A percentile compares a stretch with the other conserved stretches of the same genome.
Conservation (phyloP, 2,113 vertebrate species). For the Thryonomys swinderianus region DNA sequence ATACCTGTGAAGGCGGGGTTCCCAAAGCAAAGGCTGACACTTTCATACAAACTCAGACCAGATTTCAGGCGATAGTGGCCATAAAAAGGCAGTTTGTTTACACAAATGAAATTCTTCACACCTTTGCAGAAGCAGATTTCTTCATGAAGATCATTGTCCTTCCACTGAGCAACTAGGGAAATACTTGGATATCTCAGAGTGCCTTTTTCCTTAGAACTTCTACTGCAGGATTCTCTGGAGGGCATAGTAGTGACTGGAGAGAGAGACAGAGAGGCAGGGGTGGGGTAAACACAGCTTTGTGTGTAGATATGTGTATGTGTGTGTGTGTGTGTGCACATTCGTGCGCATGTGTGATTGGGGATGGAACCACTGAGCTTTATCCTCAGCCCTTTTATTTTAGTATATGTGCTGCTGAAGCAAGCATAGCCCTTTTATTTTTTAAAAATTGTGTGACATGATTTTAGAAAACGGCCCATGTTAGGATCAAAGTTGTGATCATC, state of each 20-base stretch:
- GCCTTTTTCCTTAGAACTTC: not conserved
- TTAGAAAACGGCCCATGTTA: not conserved
- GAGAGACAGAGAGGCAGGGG: too few species aligned
- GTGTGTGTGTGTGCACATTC: not conserved
- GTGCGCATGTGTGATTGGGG: too few species aligned
- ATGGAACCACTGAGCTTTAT: not conserved
- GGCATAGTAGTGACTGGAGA: too few species aligned
- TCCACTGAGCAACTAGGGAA: not conserved
- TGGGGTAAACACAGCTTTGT: not conserved
- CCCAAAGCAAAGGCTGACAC: not conserved
- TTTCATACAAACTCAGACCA: not conserved
- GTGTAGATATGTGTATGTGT: not conserved
- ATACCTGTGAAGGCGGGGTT: not conserved
- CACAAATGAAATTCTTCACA: not conserved
- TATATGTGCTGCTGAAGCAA: too few species aligned
- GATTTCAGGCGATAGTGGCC: accelerated
- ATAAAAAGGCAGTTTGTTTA: not conserved
- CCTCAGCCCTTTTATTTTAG: not conserved
- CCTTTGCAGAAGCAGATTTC: not conserved
- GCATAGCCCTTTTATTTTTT: too few species aligned
- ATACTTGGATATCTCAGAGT: not conserved
- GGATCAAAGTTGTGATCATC: not conserved
- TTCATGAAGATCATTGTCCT: not conserved
- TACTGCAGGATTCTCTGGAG: too few species aligned
- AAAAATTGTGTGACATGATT: not conserved